Percentiles rank a stretch among this genome's conserved stretches.
These are phyloP conservation scores for Capra hircus DNA, from an alignment of 2,113 vertebrate genomes.

Conservation along the genomic window DNA sequence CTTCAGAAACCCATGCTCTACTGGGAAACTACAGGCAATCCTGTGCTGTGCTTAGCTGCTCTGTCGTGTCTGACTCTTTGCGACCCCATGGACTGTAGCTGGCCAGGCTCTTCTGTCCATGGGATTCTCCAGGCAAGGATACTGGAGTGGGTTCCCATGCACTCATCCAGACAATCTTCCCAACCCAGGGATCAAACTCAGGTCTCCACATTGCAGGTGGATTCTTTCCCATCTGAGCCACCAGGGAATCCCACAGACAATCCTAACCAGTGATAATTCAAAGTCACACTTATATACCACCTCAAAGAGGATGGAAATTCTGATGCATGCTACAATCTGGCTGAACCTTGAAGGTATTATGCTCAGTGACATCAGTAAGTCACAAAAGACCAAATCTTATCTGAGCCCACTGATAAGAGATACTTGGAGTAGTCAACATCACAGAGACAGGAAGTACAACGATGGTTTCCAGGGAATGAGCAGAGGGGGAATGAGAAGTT, in stretches of 20 bases:
- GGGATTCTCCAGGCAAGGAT: background rate
- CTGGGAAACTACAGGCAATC: background rate
- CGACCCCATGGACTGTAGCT: background rate
- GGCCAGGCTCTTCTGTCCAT: background rate
- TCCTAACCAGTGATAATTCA: background rate
- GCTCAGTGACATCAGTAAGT: background rate
- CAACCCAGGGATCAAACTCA: background rate
- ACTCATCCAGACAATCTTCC: background rate
- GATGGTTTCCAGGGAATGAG: no score
- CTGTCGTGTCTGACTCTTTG: background rate
- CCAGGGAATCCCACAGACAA: background rate
- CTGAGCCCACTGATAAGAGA: background rate
- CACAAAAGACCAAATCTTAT: background rate
- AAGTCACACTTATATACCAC: background rate
- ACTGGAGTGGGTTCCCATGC: background rate
- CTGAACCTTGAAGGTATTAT: background rate
- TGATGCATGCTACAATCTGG: background rate
- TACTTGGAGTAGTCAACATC: background rate
- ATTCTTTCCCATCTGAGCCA: background rate
- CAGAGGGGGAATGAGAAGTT: background rate
- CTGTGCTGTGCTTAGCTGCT: background rate
- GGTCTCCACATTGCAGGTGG: background rate
- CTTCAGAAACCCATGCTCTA: background rate
- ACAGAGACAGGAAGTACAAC: background rate
- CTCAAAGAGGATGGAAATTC: background rate